Conservation (phyloP, 1,140 invertebrate genomes). For the Drosophila hydei region DNA sequence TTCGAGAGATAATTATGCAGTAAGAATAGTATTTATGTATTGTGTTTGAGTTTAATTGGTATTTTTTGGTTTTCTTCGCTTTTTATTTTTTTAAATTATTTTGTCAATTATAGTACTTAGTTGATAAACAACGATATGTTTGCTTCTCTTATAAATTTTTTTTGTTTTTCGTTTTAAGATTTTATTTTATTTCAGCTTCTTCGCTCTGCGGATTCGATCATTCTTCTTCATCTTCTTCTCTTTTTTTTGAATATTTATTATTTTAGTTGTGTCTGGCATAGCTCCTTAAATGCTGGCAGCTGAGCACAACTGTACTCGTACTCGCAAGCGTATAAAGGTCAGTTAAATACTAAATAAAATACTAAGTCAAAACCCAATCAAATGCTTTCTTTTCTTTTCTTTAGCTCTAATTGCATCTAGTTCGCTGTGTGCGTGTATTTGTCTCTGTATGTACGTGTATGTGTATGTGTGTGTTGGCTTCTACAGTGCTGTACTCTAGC, state of each 20-base stretch:
- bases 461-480: constrained; percentile 3
- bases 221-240: no score
- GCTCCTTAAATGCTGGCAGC: constrained; percentile 29
- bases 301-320: constrained; percentile 15
- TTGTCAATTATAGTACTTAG: constrained; percentile 15
- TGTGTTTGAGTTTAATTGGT: constrained; percentile 12
- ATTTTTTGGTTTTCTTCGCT: constrained; percentile 1
- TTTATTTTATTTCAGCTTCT: constrained; percentile 5
- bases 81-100: constrained; percentile 15
- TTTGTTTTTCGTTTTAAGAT: constrained; percentile 13
- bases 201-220: no score
- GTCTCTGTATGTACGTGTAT: constrained; percentile 12
- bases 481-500: constrained; percentile 20
- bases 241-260: constrained; percentile 9
- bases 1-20: constrained; percentile 7
- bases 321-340: constrained; percentile 30
- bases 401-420: constrained; percentile 51
- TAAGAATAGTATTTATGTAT: constrained; percentile 17
- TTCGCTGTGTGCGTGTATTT: constrained; percentile 17
- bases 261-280: constrained; percentile 28
- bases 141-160: constrained; percentile 49
- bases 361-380: constrained; percentile 58
- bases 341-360: constrained; percentile 45
- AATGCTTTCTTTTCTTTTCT: constrained; percentile 19
- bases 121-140: constrained; percentile 70